Evolutionary conservation across 2,113 vertebrate genomes (phyloP), one percentile per base, ranked within the genome.

Genomic region (Colius striatus): DNA sequence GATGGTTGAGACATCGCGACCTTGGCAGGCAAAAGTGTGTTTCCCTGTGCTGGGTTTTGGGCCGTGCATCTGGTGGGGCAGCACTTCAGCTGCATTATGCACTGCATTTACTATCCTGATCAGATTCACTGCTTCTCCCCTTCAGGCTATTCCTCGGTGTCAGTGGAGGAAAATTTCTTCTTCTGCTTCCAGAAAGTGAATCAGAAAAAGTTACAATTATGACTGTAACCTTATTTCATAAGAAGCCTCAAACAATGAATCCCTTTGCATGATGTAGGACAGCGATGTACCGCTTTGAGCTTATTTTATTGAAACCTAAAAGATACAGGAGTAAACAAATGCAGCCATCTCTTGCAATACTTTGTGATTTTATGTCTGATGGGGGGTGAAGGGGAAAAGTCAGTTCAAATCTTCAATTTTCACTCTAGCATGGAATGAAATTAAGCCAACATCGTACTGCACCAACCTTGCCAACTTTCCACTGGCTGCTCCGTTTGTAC

Each of bases 381-480:
- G 29, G 13, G n/a, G 6, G 13, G 1, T 1, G 30, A 3, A 16
- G 10, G 18, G 2, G 5, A 30, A 48, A 76, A 88, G 92, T 61
- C 90, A 62, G 36, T 76, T 76, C 77, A 54, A 94, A 55, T 48
- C 73, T 87, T 61, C 41, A 30, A 48, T 84, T 94, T 97, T 92
- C 78, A 82, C 76, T 81, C 78, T 63, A 86, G 54, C 81, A 41
- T 71, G 70, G 29, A 96, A 55, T 54, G 62, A 93, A 95, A 89
- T 86, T 43, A 87, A 81, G 77, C 77, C 88, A 95, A 68, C 43
- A 72, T 55, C 27, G 11, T 48, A 67, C 36, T 60, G n/a, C 50
- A 63, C 82, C 71, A 79, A 70, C 72, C 61, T 47, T 93, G 87
- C 94, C 94, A 95, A 95, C 76, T 96, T 97, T 96, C 96, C 94